Conservation (phyloP, 2,797 vertebrate genomes). For the Orientallactaga sibirica region DNA sequence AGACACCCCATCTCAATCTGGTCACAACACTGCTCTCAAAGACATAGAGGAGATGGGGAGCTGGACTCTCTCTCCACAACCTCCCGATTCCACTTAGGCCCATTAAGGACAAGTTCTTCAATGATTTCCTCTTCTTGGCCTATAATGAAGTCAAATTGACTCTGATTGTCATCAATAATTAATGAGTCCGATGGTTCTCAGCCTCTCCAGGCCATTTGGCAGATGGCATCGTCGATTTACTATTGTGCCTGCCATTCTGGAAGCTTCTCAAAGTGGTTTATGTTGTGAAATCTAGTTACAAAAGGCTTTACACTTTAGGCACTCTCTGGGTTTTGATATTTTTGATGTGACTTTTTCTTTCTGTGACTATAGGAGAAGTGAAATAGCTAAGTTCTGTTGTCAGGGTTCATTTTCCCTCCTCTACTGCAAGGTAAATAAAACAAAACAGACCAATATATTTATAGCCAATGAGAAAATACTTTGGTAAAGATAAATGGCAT, state of each 20-base stretch:
- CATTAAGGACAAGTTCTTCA: conserved; percentile 77
- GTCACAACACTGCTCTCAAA: conserved; percentile 58
- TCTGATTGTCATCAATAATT: conserved; percentile 82
- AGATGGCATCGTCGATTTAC: conserved; percentile 80
- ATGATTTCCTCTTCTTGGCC: conserved; percentile 80
- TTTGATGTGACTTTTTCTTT: conserved; percentile 51
- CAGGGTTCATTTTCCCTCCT: conserved; percentile 83
- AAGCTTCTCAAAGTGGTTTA: conserved; percentile 78
- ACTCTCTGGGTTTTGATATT: conserved; percentile 73
- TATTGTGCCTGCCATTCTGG: conserved; percentile 73
- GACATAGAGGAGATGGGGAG: neutral
- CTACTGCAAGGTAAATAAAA: conserved; percentile 82
- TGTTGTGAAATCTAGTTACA: conserved; percentile 70
- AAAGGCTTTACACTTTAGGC: conserved; percentile 67
- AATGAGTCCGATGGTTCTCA: conserved; percentile 72
- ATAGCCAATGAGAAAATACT: conserved; percentile 87
- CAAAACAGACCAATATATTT: conserved; percentile 86
- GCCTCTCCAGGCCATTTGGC: conserved; percentile 81
- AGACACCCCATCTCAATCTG: conserved; percentile 40
- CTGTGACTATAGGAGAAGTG: conserved; percentile 75
- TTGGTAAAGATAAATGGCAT: conserved; percentile 87
- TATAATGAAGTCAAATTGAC: conserved; percentile 83
- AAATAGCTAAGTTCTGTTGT: conserved; percentile 84
- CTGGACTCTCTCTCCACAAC: neutral
- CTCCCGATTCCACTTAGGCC: conserved; percentile 57